Percentiles rank a stretch among this genome's conserved stretches.
phyloP scores from a whole-genome alignment of 2,888 invertebrate genomes.

The Eupithecia abbreviata region DNA sequence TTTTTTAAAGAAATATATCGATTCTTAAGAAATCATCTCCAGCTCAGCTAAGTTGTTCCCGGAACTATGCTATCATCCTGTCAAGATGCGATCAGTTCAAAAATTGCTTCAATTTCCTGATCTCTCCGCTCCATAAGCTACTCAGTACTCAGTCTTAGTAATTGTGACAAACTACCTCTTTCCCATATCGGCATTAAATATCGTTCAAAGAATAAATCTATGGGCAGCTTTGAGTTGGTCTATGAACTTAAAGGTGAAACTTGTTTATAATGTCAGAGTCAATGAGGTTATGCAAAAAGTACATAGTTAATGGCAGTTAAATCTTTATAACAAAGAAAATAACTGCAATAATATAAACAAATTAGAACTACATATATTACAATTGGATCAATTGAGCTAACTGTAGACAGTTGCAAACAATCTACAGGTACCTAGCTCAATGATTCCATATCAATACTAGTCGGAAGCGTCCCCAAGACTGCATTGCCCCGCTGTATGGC shows the following conservation, averaged over 20 bases:
- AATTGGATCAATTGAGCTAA: no score
- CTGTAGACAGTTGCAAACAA: no score
- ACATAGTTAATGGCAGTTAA: background rate
- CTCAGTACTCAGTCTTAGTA: slow-evolving; percentile 37
- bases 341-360: no score
- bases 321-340: no score
- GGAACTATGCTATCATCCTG: slow-evolving; percentile 23
- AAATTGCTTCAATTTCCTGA: slow-evolving; percentile 33
- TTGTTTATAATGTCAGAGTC: background rate
- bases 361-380: no score
- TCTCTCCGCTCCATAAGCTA: slow-evolving; percentile 36
- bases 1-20: background rate
- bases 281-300: background rate
- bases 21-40: background rate
- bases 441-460: no score
- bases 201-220: slow-evolving; percentile 13
- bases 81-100: slow-evolving; percentile 24
- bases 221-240: background rate
- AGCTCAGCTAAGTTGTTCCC: background rate
- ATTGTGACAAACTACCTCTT: slow-evolving; percentile 44
- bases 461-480: no score
- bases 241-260: background rate
- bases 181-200: slow-evolving; percentile 37
- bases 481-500: no score
- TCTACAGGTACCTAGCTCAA: no score